Conservation (phyloP, 2,797 vertebrate species). For the Hapalemur alaotrensis region DNA sequence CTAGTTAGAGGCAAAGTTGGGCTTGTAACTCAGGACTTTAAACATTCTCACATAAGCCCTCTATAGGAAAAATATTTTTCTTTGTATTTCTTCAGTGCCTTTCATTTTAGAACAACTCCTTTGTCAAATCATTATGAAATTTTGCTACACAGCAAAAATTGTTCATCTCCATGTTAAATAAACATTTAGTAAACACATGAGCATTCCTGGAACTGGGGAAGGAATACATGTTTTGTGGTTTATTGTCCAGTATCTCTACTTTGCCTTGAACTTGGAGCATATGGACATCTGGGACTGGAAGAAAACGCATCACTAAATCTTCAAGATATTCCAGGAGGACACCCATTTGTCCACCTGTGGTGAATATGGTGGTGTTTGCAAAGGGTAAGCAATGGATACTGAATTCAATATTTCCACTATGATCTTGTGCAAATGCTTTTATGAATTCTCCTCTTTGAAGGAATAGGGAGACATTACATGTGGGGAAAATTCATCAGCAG, state of each 20-base stretch:
- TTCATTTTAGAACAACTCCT: not conserved
- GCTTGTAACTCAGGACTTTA: not conserved
- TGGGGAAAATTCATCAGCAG: not conserved
- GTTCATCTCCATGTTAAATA: not conserved
- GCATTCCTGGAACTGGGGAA: not conserved
- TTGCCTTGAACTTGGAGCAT: not conserved
- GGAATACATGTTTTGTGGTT: not conserved
- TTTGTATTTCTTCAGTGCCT: not conserved
- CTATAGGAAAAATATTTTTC: not conserved
- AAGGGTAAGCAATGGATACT: not conserved
- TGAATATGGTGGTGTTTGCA: not conserved
- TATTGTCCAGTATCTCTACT: not conserved
- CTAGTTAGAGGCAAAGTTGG: not conserved
- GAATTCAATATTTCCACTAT: not conserved
- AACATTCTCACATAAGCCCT: not conserved
- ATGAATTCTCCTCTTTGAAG: conserved; percentile 21
- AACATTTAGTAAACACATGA: not conserved
- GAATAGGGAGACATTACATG: not conserved
- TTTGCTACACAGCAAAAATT: not conserved
- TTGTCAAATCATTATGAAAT: not conserved
- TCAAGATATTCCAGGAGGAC: not conserved
- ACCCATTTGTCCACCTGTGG: not conserved
- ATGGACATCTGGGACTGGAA: not conserved
- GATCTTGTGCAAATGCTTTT: not conserved
- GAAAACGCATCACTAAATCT: not conserved